A percentile compares a stretch with the other conserved stretches of the same genome.
These are phyloP conservation scores for Fukomys damarensis DNA, from an alignment of 2,113 vertebrate species.

Conservation along the genomic window DNA sequence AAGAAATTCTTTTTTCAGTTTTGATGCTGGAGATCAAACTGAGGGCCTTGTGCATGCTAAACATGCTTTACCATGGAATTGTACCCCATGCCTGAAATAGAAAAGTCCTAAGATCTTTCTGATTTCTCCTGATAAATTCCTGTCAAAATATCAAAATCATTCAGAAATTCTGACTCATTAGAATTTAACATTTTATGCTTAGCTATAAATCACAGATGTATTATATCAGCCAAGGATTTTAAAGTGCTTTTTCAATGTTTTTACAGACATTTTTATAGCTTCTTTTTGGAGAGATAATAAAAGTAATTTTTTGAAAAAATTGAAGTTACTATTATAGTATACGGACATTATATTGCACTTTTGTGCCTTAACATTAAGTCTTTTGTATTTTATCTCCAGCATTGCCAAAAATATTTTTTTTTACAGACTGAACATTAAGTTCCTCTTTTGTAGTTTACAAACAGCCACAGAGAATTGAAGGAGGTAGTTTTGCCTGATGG, in stretches of 20 bases:
- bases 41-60: background rate
- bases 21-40: background rate
- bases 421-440: background rate
- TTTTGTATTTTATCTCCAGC: background rate
- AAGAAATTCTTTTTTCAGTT: background rate
- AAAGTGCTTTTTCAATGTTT: slow-evolving; percentile 10
- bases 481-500: background rate
- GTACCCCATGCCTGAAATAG: background rate
- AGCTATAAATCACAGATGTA: slow-evolving; percentile 20
- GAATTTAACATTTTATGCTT: slow-evolving; percentile 35
- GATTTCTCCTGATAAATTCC: slow-evolving; percentile 9
- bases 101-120: slow-evolving; percentile 13
- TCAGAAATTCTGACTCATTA: slow-evolving; percentile 8
- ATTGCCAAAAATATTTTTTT: background rate
- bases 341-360: background rate
- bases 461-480: background rate
- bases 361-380: background rate
- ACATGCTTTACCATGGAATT: background rate
- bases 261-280: background rate
- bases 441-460: background rate
- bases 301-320: slow-evolving; percentile 36
- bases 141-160: background rate
- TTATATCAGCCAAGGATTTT: slow-evolving; percentile 2
- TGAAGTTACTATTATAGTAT: background rate
- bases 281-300: slow-evolving; percentile 7